Evolutionary conservation across 2,113 vertebrate genomes (phyloP).

Genomic region (Catagonus wagneri): DNA sequence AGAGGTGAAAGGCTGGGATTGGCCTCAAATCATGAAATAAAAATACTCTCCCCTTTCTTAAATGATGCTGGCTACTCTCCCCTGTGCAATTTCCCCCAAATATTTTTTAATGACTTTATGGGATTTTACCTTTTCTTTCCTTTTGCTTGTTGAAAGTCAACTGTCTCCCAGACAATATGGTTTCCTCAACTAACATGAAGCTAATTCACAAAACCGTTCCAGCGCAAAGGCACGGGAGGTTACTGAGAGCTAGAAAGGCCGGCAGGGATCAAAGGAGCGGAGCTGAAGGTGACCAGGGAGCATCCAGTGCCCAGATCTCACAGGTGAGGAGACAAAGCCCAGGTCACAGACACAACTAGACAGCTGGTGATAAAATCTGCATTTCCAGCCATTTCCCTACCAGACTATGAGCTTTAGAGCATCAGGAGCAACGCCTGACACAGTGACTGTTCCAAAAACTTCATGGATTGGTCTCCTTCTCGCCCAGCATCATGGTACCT

Average conservation of each 20-base stretch:
- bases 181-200: neutral
- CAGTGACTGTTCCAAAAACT: no score
- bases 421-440: neutral
- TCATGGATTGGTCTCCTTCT: rapidly evolving
- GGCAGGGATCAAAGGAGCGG: neutral
- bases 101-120: neutral
- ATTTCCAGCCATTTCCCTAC: neutral
- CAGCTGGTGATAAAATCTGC: neutral
- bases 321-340: neutral
- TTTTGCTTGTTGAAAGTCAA: neutral
- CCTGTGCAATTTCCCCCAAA: neutral
- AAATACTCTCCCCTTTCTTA: neutral
- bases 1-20: neutral
- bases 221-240: neutral
- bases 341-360: neutral
- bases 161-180: rapidly evolving
- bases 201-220: neutral
- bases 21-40: neutral
- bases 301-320: neutral
- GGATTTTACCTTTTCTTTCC: neutral
- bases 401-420: neutral
- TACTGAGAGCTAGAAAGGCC: neutral
- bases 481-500: neutral
- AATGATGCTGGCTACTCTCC: neutral
- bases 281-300: neutral